Percentiles rank a stretch among this genome's conserved stretches.
Conservation (phyloP, 1,140 invertebrate genomes). For the Aradophagus sp. region DNA sequence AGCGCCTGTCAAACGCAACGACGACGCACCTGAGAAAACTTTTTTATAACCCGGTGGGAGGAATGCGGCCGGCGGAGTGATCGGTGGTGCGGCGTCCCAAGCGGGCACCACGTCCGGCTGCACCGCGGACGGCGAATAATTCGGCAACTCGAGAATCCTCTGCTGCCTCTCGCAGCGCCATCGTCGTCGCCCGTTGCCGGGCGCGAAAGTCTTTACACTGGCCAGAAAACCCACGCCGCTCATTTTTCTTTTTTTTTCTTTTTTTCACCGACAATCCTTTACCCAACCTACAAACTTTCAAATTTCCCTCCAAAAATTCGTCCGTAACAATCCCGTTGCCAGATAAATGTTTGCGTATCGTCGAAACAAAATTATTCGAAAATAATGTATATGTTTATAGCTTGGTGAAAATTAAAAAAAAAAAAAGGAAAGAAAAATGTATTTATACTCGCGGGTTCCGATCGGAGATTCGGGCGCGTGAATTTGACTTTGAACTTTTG, state of each 20-base stretch:
- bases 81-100: slow-evolving; percentile 78
- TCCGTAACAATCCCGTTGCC: no score
- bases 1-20: no score
- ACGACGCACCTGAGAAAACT: slow-evolving; percentile 37
- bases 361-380: no score
- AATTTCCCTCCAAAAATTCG: no score
- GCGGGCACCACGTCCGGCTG: slow-evolving; percentile 76
- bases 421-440: no score
- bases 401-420: no score
- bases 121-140: slow-evolving; percentile 72
- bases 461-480: no score
- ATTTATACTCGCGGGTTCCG: no score
- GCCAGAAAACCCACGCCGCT: slow-evolving; percentile 79
- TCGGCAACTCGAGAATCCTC: slow-evolving; percentile 76
- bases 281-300: no score
- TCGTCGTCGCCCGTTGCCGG: slow-evolving; percentile 77
- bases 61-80: slow-evolving; percentile 81
- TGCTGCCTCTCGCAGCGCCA: slow-evolving; percentile 79
- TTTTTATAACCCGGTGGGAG: slow-evolving; percentile 78
- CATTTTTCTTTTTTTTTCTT: slow-evolving; percentile 68
- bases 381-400: no score
- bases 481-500: neutral
- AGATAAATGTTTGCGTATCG: no score
- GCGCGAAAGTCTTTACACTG: slow-evolving; percentile 80
- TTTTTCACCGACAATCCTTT: neutral